These are phyloP conservation scores for Lepus oiostolus DNA, from an alignment of 2,797 vertebrate genomes.

Conservation along the genomic window DNA sequence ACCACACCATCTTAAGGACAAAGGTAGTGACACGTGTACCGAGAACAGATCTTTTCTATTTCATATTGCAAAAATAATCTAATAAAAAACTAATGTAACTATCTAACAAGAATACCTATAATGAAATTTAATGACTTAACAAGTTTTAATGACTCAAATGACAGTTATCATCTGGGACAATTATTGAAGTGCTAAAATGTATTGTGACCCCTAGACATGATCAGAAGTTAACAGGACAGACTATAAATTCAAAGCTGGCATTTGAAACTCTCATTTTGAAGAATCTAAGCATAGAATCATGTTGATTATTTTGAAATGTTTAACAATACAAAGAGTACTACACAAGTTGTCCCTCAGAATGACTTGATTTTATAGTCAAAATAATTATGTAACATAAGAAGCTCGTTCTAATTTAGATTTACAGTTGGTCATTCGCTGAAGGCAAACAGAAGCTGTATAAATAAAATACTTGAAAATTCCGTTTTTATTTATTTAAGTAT, in stretches of 20 bases:
- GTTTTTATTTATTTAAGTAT: background rate
- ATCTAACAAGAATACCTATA: constrained; percentile 80
- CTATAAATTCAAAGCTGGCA: constrained; percentile 81
- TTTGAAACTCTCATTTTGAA: constrained; percentile 72
- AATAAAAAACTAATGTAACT: constrained; percentile 77
- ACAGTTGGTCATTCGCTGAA: background rate
- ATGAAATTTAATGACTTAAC: constrained; percentile 85
- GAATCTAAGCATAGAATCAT: constrained; percentile 64
- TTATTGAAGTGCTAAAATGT: constrained; percentile 78
- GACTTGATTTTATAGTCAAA: constrained; percentile 48
- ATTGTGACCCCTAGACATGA: constrained; percentile 75
- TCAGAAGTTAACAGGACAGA: constrained; percentile 80
- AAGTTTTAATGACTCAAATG: constrained; percentile 85
- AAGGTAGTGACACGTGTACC: constrained; percentile 85
- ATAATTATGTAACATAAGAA: constrained; percentile 51
- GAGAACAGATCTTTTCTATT: constrained; percentile 86
- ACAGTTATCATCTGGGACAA: constrained; percentile 79
- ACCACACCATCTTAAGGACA: constrained; percentile 83
- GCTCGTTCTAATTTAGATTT: constrained; percentile 47
- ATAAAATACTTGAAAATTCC: background rate
- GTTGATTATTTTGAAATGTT: constrained; percentile 56
- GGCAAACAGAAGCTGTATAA: background rate
- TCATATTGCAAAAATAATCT: constrained; percentile 80
- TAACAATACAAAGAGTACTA: background rate
- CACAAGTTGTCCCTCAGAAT: constrained; percentile 16